Evolutionary conservation across 2,113 vertebrate genomes (phyloP), one percentile per base, ranked within the genome.

Genomic region (Menidia beryllina): DNA sequence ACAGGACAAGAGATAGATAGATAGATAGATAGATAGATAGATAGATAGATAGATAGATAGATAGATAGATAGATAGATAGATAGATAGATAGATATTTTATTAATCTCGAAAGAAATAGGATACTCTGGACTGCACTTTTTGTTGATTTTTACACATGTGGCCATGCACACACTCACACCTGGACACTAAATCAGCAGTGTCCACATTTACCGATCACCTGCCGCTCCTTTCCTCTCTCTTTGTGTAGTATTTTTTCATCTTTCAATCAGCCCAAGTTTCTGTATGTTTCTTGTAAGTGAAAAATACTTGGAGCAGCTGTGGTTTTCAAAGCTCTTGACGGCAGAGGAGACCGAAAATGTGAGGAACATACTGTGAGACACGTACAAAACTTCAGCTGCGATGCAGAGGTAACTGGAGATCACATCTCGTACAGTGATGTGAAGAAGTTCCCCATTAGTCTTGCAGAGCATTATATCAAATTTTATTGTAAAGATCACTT

Each of bases 241-340:
- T 5, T 3, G 41, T 55, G 72, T 61, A 72, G 75, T 50, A 63
- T 64, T 66, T 58, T 75, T 75, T 76, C 30, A 69, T 57, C 20
- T 76, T 82, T 86, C 69, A 69, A 71, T 84, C 68, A 71, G 23
- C 38, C n/a, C 0, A 48, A 57, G 65, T 85, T 74, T 34, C 61
- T 75, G 69, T 82, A 77, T 75, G 48, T 21, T 20, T 24, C 23
- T n/a, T 57, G 50, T 66, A 80, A 69, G 43, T 64, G 51, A 57
- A 77, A 77, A 69, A 62, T 69, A 63, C 25, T 54, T 59, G 25
- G 59, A 72, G 53, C 75, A 61, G 67, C 72, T 62, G 66, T 63
- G 70, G 19, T 67, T 71, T 67, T 82, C 53, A 72, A 49, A 61
- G 51, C 23, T 64, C 8, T 9, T 57, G 54, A 69, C 52, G 79